These are phyloP conservation scores for Akabosia matsudoensis DNA, from an alignment of 1,140 invertebrate species.

Conservation along the genomic window DNA sequence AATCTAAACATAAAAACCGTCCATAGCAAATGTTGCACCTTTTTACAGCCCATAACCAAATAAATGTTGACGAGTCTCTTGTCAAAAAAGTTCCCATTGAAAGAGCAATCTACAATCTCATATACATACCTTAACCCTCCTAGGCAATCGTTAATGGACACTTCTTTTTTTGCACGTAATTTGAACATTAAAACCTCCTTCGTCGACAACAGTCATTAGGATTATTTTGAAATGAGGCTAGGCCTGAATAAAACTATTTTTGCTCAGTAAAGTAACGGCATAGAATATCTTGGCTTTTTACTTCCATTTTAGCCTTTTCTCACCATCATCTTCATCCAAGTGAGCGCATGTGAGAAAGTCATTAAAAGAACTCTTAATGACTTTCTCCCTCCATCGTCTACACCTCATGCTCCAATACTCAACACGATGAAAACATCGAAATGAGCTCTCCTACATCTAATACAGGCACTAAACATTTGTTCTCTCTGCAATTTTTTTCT, in stretches of 20 bases:
- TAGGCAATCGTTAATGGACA: too few species aligned
- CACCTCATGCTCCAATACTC: neutral
- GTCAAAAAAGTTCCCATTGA: too few species aligned
- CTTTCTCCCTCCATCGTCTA: neutral
- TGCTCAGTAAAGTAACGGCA: neutral
- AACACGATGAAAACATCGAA: neutral
- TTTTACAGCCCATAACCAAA: too few species aligned
- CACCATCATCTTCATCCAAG: neutral
- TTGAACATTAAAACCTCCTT: too few species aligned
- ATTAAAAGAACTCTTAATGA: constrained; percentile 23
- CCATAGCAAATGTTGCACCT: too few species aligned
- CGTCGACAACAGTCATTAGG: too few species aligned
- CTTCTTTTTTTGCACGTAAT: too few species aligned
- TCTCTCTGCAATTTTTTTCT: neutral
- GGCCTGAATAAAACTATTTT: neutral
- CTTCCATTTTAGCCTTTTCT: neutral
- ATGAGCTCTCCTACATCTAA: neutral
- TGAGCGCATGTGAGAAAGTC: constrained; percentile 1
- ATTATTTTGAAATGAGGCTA: too few species aligned
- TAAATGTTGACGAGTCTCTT: too few species aligned
- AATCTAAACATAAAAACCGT: too few species aligned
- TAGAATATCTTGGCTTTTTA: neutral
- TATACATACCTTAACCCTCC: too few species aligned
- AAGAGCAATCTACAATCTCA: too few species aligned
- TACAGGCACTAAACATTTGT: neutral